These are phyloP conservation scores for Dipodomys merriami DNA, from an alignment of 2,113 vertebrate genomes.

Conservation along the genomic window DNA sequence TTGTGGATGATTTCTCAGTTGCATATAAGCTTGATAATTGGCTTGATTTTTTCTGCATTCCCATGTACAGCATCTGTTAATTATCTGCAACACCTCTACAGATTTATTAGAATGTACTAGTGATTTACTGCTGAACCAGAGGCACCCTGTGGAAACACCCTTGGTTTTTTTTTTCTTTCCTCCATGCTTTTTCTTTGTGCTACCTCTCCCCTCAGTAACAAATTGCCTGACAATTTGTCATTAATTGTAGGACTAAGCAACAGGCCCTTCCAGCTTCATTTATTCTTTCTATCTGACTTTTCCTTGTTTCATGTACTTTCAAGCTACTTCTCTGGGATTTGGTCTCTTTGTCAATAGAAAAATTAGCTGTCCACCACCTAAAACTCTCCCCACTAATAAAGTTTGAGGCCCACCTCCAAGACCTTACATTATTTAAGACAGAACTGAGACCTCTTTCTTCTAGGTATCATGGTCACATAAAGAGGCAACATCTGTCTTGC, in stretches of 20 bases:
- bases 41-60: conserved; percentile 69
- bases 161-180: conserved; percentile 14
- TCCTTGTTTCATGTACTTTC: conserved; percentile 82
- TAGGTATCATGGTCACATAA: conserved; percentile 45
- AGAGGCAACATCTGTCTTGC: not conserved
- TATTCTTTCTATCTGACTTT: conserved; percentile 78
- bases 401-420: conserved; percentile 76
- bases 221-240: conserved; percentile 72
- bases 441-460: conserved; percentile 81
- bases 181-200: not conserved
- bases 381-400: conserved; percentile 82
- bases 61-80: conserved; percentile 77
- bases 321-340: conserved; percentile 82
- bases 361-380: conserved; percentile 83
- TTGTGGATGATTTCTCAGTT: conserved; percentile 78
- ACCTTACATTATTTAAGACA: conserved; percentile 80
- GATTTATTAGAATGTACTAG: conserved; percentile 76
- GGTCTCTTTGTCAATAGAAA: conserved; percentile 84
- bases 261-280: conserved; percentile 66
- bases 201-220: conserved; percentile 39
- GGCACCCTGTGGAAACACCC: conserved; percentile 79
- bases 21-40: conserved; percentile 78
- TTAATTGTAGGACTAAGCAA: conserved; percentile 76
- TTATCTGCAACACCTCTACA: conserved; percentile 80
- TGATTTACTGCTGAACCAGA: conserved; percentile 77